Evolutionary conservation across 2,888 invertebrate species (phyloP).

Genomic region (Pharmacophagus antenor): DNA sequence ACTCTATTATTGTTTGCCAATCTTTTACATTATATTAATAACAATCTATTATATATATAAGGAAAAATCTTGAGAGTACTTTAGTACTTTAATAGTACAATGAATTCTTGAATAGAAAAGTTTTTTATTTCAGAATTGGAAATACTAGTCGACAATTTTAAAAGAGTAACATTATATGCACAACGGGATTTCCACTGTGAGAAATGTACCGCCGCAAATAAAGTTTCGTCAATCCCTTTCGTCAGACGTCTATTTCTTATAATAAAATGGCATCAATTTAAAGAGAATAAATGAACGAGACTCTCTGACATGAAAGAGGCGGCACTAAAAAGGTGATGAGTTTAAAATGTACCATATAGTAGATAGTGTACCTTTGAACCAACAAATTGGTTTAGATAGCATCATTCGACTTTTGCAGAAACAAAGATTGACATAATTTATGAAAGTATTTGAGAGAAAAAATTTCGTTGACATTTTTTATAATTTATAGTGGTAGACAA

Average conservation of each 20-base stretch:
- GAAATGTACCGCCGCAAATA: slow-evolving; percentile 14
- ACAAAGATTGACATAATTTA: not conserved
- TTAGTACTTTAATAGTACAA: too few relatives aligned
- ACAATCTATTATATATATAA: not conserved
- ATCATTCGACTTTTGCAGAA: not conserved
- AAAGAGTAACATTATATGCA: not conserved
- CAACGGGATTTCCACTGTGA: slow-evolving; percentile 3
- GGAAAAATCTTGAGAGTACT: not conserved
- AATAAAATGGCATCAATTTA: slow-evolving; percentile 75
- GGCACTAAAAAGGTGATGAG: slow-evolving; percentile 73
- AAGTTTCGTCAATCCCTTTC: slow-evolving; percentile 11
- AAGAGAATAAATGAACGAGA: slow-evolving; percentile 78
- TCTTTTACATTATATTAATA: not conserved
- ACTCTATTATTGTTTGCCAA: too few relatives aligned
- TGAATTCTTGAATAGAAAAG: not conserved
- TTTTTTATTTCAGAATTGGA: not conserved
- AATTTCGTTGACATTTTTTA: not conserved
- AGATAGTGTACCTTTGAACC: slow-evolving; percentile 71
- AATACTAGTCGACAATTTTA: not conserved
- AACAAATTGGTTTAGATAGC: slow-evolving; percentile 52
- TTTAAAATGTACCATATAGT: slow-evolving; percentile 73
- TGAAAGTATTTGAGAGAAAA: not conserved
- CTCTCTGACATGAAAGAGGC: slow-evolving; percentile 77
- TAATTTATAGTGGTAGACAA: too few relatives aligned
- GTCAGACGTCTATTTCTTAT: slow-evolving; percentile 64